Evolutionary conservation across 2,888 invertebrate genomes (phyloP).

Genomic region (Cephus runcator): DNA sequence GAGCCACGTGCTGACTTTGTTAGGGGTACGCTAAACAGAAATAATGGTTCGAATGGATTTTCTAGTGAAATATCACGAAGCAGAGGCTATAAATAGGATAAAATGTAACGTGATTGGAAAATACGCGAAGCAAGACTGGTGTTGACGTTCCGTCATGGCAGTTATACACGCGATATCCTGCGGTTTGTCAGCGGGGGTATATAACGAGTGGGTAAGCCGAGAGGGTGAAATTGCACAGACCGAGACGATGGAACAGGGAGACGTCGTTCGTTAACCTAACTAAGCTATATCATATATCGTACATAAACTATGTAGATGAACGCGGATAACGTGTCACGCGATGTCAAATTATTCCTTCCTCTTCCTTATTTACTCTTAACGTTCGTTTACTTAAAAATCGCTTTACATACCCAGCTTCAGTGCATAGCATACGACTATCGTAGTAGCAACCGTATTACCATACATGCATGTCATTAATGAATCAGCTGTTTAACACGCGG

Average conservation of each 20-base stretch:
- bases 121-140: not conserved
- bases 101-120: not conserved
- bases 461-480: conserved; percentile 7
- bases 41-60: not conserved
- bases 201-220: not conserved
- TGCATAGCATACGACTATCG: not conserved
- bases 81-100: not conserved
- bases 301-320: not conserved
- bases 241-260: not conserved
- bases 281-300: not conserved
- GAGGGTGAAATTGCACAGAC: not conserved
- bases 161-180: not conserved
- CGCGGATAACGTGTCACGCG: not conserved
- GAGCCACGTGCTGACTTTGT: not conserved
- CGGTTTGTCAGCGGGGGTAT: not conserved
- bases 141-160: not conserved
- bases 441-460: not conserved
- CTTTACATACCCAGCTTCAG: not conserved
- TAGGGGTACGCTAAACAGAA: not conserved
- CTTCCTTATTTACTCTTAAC: not conserved
- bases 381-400: not conserved
- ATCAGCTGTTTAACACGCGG: conserved; percentile 35
- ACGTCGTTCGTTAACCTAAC: not conserved
- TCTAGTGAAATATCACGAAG: not conserved
- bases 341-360: not conserved